Percentiles rank a stretch among this genome's conserved stretches.
phyloP scores from a whole-genome alignment of 92 coral and sea anemone species.

The Scolanthus callimorphus region DNA sequence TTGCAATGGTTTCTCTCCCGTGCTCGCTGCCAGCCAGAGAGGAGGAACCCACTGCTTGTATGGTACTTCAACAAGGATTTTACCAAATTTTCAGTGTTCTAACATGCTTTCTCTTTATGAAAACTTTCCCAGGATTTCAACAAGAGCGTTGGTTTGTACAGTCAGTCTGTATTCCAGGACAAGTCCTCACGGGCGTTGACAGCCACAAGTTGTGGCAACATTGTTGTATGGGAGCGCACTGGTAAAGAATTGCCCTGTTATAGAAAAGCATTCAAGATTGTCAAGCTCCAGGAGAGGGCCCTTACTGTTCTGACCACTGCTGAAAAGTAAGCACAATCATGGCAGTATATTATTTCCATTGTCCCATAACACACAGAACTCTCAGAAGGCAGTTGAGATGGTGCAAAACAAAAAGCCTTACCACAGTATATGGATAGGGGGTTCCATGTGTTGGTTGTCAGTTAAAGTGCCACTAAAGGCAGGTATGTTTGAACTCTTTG shows the following conservation, averaged over 20 bases:
- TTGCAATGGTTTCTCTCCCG: no score
- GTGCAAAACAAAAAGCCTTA: neutral
- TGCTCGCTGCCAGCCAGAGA: no score
- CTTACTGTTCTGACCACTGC: slow-evolving; percentile 83
- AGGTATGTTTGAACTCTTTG: no score
- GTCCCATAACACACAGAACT: neutral
- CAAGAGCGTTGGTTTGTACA: slow-evolving; percentile 89
- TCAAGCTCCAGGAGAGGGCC: slow-evolving; percentile 90
- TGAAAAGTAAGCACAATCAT: slow-evolving; percentile 84
- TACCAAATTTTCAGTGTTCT: no score
- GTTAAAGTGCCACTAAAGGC: no score
- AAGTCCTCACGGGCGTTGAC: slow-evolving; percentile 87
- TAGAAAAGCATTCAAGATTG: slow-evolving; percentile 97
- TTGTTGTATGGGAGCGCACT: slow-evolving; percentile 93
- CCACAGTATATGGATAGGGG: no score
- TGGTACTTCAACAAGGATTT: no score
- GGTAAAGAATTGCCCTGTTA: slow-evolving; percentile 84
- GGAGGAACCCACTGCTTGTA: no score
- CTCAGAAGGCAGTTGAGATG: neutral
- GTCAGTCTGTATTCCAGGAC: slow-evolving; percentile 95
- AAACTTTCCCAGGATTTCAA: slow-evolving; percentile 90
- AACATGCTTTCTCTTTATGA: no score
- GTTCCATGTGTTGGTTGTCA: no score
- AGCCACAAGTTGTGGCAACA: slow-evolving; percentile 95
- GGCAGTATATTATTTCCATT: neutral